These are phyloP conservation scores for Steatocranus sp. DNA, from an alignment of 2,797 vertebrate species.

Conservation along the genomic window DNA sequence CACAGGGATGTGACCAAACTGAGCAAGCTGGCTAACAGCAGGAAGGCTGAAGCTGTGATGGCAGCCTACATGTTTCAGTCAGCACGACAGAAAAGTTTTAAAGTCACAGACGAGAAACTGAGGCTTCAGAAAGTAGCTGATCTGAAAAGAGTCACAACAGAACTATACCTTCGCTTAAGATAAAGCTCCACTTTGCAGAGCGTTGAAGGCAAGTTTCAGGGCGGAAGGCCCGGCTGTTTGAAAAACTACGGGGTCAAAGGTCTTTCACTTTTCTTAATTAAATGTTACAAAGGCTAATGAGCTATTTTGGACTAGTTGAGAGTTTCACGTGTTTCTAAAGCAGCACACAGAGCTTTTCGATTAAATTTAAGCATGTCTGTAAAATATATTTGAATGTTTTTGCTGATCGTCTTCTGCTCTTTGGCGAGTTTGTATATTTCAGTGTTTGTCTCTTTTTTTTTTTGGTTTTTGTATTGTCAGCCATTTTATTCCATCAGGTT, in stretches of 20 bases:
- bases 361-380: not conserved
- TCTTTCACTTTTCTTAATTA: not conserved
- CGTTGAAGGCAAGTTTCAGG: not conserved
- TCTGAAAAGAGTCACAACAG: not conserved
- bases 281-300: not conserved
- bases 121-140: not conserved
- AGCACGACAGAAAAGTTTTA: not conserved
- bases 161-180: rapidly evolving
- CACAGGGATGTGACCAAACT: rapidly evolving
- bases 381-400: not conserved
- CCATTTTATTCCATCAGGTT: rapidly evolving
- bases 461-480: not conserved
- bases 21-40: not conserved
- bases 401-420: not conserved
- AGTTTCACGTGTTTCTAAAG: not conserved
- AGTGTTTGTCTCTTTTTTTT: not conserved
- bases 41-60: not conserved
- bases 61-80: not conserved
- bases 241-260: not conserved
- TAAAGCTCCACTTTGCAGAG: not conserved
- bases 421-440: not conserved
- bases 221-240: not conserved
- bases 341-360: not conserved
- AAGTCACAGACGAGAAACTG: not conserved
- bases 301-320: not conserved